Conservation (phyloP, 2,888 invertebrate species). For the Rhynchonema sp. region DNA sequence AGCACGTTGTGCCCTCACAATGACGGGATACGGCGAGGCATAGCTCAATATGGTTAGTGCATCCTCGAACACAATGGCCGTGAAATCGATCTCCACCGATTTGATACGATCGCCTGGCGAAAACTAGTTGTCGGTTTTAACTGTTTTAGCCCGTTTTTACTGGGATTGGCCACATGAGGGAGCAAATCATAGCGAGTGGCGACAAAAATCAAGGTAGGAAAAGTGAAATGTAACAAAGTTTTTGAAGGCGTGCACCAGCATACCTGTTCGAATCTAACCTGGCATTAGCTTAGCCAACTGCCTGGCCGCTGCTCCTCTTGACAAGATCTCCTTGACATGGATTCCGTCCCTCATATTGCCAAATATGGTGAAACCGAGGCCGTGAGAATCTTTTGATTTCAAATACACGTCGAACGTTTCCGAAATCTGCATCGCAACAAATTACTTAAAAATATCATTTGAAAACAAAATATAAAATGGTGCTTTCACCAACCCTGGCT, state of each 20-base stretch:
- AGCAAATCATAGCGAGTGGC: too few species aligned
- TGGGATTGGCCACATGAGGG: too few species aligned
- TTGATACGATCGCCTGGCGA: constrained; percentile 61
- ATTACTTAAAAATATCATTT: not conserved
- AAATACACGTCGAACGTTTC: not conserved
- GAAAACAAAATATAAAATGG: not conserved
- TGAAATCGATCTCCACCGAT: constrained; percentile 63
- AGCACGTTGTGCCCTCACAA: constrained; percentile 5
- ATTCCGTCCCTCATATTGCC: constrained; percentile 81
- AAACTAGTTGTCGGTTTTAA: not conserved
- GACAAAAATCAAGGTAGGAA: too few species aligned
- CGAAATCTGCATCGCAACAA: not conserved
- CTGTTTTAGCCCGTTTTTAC: too few species aligned
- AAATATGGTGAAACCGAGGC: constrained; percentile 62
- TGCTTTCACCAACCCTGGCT: not conserved
- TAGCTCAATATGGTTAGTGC: constrained; percentile 70
- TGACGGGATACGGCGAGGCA: constrained; percentile 68
- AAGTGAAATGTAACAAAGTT: too few species aligned
- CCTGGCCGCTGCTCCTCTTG: constrained; percentile 70
- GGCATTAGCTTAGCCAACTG: not conserved
- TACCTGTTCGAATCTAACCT: not conserved
- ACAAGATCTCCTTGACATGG: constrained; percentile 61
- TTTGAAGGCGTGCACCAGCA: too few species aligned
- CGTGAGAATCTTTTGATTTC: constrained; percentile 52
- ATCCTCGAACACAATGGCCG: constrained; percentile 70